Percentiles rank a stretch among this genome's conserved stretches.
These are phyloP conservation scores for Cephalopterus ornatus DNA, from an alignment of 2,113 vertebrate genomes.

Conservation along the genomic window DNA sequence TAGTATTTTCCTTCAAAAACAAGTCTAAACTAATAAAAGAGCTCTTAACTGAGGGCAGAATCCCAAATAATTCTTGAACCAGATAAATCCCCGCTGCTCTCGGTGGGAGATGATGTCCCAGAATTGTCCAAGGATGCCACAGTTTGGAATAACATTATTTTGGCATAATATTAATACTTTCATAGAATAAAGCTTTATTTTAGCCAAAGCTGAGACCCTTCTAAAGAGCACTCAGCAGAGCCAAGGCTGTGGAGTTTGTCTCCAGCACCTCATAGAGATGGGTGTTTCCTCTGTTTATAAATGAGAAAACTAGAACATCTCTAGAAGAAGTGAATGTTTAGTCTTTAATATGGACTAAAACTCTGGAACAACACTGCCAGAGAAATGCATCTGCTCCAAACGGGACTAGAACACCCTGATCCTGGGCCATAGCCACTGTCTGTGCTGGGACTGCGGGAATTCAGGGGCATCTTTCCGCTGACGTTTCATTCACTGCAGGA, in stretches of 20 bases:
- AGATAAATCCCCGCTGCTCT: not conserved
- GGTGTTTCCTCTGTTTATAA: not conserved
- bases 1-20: not conserved
- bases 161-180: not conserved
- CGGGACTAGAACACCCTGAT: not conserved
- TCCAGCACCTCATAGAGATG: not conserved
- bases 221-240: not conserved
- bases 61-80: not conserved
- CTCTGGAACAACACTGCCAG: not conserved
- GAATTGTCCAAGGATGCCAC: not conserved
- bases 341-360: not conserved
- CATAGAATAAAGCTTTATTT: not conserved
- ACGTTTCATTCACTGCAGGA: fast-evolving
- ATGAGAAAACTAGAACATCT: not conserved
- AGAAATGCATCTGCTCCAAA: not conserved
- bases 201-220: not conserved
- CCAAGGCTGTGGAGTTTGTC: not conserved
- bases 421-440: not conserved
- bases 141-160: not conserved
- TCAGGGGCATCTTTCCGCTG: not conserved
- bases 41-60: not conserved
- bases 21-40: not conserved
- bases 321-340: not conserved
- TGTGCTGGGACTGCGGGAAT: not conserved
- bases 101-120: not conserved